A percentile compares a stretch with the other conserved stretches of the same genome.
Evolutionary conservation across 53 echinoderm and acorn worm species (phyloP).

Genomic region (Hippasteria phrygiana): DNA sequence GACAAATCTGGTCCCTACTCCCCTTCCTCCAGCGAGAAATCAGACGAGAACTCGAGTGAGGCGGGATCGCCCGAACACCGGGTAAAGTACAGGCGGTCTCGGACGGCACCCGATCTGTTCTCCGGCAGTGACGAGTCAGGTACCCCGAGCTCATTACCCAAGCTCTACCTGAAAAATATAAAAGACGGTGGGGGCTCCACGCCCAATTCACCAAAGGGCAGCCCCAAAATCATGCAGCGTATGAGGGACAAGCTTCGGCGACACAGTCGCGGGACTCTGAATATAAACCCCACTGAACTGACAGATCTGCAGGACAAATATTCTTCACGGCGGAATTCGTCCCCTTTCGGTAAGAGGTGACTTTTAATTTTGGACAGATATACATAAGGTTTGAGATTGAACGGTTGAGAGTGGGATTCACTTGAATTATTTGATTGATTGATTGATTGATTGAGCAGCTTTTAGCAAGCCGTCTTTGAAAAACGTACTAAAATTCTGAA

Average conservation of each 20-base stretch:
- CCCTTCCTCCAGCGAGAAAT: conserved; percentile 30
- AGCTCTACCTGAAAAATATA: conserved; percentile 16
- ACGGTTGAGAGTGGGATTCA: not conserved
- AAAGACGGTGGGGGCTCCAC: not conserved
- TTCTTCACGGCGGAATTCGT: conserved; percentile 21
- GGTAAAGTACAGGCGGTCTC: not conserved
- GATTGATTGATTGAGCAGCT: too few species aligned
- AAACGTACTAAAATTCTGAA: too few species aligned
- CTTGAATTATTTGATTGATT: too few species aligned
- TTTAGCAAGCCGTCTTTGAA: too few species aligned
- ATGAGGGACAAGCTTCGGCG: conserved; percentile 41
- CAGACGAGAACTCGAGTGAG: conserved; percentile 20
- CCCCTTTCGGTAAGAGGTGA: conserved; percentile 58
- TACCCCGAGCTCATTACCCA: conserved; percentile 18
- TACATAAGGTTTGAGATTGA: not conserved
- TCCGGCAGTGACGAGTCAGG: conserved; percentile 5
- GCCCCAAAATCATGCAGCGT: conserved; percentile 63
- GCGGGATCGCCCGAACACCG: not conserved
- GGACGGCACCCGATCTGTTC: not conserved
- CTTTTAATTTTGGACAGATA: not conserved
- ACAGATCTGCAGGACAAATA: not conserved
- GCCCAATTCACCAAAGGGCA: conserved; percentile 26
- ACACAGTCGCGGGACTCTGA: conserved; percentile 43
- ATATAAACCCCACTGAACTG: conserved; percentile 1
- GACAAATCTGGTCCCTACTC: not conserved